Conservation (phyloP, 2,888 invertebrate genomes). For the Theodoxus fluviatilis region DNA sequence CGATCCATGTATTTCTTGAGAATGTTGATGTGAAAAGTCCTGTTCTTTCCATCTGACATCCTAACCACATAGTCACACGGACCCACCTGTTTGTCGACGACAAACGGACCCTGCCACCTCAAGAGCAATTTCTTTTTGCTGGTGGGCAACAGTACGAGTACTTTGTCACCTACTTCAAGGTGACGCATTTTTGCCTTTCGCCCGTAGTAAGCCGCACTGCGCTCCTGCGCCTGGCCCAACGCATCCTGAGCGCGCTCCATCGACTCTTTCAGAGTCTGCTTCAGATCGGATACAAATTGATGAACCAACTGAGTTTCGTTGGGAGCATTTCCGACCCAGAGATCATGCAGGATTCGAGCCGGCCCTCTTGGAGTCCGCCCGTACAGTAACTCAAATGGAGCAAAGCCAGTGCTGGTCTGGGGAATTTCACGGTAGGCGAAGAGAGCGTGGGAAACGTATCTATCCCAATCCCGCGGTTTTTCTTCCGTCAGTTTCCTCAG, state of each 20-base stretch:
- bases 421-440: slow-evolving; percentile 24
- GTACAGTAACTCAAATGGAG: slow-evolving; percentile 38
- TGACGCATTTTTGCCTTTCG: slow-evolving; percentile 26
- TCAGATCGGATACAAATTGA: slow-evolving; percentile 37
- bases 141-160: slow-evolving; percentile 36
- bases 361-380: slow-evolving; percentile 32
- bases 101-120: slow-evolving; percentile 35
- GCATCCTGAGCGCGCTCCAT: slow-evolving; percentile 31
- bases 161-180: slow-evolving; percentile 33
- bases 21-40: slow-evolving; percentile 11
- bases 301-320: slow-evolving; percentile 30
- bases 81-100: slow-evolving; percentile 26
- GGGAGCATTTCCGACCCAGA: slow-evolving; percentile 31
- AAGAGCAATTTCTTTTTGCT: slow-evolving; percentile 38
- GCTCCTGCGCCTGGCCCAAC: slow-evolving; percentile 21
- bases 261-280: slow-evolving; percentile 32
- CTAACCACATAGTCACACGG: slow-evolving; percentile 30
- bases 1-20: slow-evolving; percentile 17
- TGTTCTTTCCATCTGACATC: slow-evolving; percentile 28
- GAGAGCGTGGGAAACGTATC: slow-evolving; percentile 28
- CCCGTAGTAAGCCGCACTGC: slow-evolving; percentile 34
- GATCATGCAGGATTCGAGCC: slow-evolving; percentile 29
- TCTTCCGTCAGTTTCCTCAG: slow-evolving; percentile 29
- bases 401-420: slow-evolving; percentile 23
- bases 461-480: slow-evolving; percentile 36